These are phyloP conservation scores for Plotosus lineatus DNA, from an alignment of 2,113 vertebrate genomes.

Conservation along the genomic window DNA sequence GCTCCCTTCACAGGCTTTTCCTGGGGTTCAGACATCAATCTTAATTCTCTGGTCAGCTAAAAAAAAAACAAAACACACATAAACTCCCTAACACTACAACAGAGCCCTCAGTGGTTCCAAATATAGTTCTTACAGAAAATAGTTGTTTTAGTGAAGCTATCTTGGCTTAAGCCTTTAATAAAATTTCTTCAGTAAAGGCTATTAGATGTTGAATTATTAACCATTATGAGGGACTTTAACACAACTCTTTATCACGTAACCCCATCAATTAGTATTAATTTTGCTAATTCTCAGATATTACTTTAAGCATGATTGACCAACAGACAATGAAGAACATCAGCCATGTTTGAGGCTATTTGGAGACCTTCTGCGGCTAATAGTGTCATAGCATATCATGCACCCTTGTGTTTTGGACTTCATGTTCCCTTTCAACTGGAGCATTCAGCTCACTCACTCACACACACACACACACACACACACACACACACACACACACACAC, in stretches of 20 bases:
- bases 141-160: background rate
- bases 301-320: background rate
- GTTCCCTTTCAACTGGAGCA: slow-evolving; percentile 19
- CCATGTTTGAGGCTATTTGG: slow-evolving; percentile 14
- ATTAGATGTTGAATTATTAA: background rate
- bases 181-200: background rate
- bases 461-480: slow-evolving; percentile 31
- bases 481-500: slow-evolving; percentile 31
- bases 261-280: background rate
- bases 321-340: background rate
- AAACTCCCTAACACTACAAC: background rate
- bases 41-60: no score
- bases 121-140: background rate
- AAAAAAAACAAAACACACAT: no score
- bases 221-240: background rate
- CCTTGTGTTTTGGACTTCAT: background rate
- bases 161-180: background rate
- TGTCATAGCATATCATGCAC: slow-evolving; percentile 4
- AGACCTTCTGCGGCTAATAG: slow-evolving; percentile 25
- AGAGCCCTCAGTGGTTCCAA: background rate
- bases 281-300: background rate
- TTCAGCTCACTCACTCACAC: slow-evolving; percentile 28
- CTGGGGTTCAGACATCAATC: no score
- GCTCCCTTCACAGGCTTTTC: no score
- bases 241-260: background rate